Evolutionary conservation across 2,797 vertebrate species (phyloP), one percentile per base, ranked within the genome.

Genomic region (Anguilla megastoma): DNA sequence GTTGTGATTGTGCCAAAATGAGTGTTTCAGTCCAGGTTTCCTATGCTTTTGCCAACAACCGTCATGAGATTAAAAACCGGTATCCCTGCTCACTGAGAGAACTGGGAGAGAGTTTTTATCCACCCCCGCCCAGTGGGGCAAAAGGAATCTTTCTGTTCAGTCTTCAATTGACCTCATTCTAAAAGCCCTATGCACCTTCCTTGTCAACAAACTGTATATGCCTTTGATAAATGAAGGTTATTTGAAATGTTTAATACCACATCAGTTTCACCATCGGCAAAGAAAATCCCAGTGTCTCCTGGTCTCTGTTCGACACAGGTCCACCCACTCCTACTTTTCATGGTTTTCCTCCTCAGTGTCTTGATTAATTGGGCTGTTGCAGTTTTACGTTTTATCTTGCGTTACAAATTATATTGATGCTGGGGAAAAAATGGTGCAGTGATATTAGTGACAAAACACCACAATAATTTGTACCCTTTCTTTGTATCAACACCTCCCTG

Each of bases 181-280:
- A 79, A 79, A 41, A 86, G 21, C 84, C 36, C 30, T 45, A 10
- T 56, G 52, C 83, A 89, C 24, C 69, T 69, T 45, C 30, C 66
- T 85, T 48, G 80, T 82, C 33, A 88, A 33, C 54, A n/a, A 36
- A 80, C 54, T 21, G 27, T 18, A 36, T 5, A 45, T 33, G 41
- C 58, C 56, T 54, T 84, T 63, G 52, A 58, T 36, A 16, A 82
- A 85, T 88, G 84, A 79, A 74, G 41, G 63, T 79, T n/a, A 48
- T 84, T 50, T 45, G n/a, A n/a, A 60, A 85, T 79, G 85, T 87
- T 89, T 87, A 14, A 79, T 87, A 58, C 50, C 36, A 45, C 52
- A 80, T 58, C 52, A 80, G 71, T 80, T 54, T 80, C 52, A 80
- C 36, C 45, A 7, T 48, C 2, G 45, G 79, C 79, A 82, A 60